Evolutionary conservation across 2,113 vertebrate genomes (phyloP).

Genomic region (Motacilla alba): DNA sequence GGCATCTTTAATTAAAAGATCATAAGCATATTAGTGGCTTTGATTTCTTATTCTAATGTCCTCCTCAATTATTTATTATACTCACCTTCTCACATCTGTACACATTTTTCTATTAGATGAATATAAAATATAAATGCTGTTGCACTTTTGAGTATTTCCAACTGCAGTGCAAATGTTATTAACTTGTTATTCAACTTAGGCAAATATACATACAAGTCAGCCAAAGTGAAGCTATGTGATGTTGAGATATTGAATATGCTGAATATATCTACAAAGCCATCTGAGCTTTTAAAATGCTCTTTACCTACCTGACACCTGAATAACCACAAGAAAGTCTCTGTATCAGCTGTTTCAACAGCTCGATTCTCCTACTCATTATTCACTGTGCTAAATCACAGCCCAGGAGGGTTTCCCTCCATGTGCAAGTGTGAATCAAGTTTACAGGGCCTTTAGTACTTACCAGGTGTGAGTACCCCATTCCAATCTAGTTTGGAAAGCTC

Average conservation of each 20-base stretch:
- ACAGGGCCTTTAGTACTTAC: neutral
- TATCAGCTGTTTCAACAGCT: neutral
- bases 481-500: neutral
- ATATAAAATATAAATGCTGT: slow-evolving; percentile 11
- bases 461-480: neutral
- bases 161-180: neutral
- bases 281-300: neutral
- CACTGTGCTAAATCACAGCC: neutral
- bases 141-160: slow-evolving; percentile 6
- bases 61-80: slow-evolving; percentile 28
- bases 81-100: slow-evolving; percentile 13
- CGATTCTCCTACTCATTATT: neutral
- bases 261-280: neutral
- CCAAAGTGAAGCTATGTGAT: neutral
- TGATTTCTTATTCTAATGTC: slow-evolving; percentile 32
- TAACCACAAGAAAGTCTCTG: neutral
- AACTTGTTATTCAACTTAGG: neutral
- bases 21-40: slow-evolving; percentile 28
- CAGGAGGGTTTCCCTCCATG: neutral
- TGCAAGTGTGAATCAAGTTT: neutral
- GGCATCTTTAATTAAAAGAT: slow-evolving; percentile 49
- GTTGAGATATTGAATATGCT: neutral
- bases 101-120: neutral
- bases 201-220: neutral
- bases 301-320: neutral